A percentile compares a stretch with the other conserved stretches of the same genome.
These are phyloP conservation scores for Ifrita kowaldi DNA, from an alignment of 2,113 vertebrate genomes.

Conservation along the genomic window DNA sequence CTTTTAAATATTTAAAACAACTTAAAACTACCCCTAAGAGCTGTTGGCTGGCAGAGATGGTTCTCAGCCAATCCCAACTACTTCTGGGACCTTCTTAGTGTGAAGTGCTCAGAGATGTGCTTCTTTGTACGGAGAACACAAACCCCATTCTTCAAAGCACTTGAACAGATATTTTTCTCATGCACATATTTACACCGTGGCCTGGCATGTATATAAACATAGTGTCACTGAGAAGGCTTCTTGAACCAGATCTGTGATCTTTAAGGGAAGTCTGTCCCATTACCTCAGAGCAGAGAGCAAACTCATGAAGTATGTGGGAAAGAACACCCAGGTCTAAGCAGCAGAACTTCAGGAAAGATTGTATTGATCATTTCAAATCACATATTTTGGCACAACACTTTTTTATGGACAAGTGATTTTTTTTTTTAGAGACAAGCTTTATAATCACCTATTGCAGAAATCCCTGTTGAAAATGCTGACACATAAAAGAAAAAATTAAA, in stretches of 20 bases:
- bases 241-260: neutral
- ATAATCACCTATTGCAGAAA: neutral
- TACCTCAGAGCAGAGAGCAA: neutral
- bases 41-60: neutral
- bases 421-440: neutral
- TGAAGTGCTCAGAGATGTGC: neutral
- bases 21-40: neutral
- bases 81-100: neutral
- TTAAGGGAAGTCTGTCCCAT: neutral
- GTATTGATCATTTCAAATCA: neutral
- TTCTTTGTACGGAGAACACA: neutral
- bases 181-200: rapidly evolving
- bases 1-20: neutral
- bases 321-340: neutral
- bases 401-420: neutral
- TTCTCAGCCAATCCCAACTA: neutral
- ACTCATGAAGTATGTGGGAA: neutral
- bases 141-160: neutral
- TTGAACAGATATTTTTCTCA: neutral
- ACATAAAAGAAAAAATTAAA: neutral
- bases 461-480: neutral
- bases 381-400: neutral
- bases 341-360: neutral
- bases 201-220: neutral
- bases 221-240: neutral